phyloP scores from a whole-genome alignment of 2,888 invertebrate genomes.

The Tetranychus truncatus region DNA sequence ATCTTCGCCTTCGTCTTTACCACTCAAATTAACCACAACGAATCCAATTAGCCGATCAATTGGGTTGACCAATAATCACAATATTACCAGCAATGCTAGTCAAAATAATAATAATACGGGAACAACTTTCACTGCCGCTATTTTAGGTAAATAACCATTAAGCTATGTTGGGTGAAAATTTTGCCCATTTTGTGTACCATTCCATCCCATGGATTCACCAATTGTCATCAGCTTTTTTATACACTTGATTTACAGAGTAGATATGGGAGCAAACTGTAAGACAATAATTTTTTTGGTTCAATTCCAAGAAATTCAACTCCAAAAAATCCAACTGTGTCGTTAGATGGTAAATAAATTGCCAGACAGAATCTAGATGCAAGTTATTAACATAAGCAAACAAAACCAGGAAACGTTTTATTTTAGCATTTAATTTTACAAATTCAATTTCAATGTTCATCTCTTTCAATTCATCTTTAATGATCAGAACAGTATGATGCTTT shows the following conservation, averaged over 20 bases:
- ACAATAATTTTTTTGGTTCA: background rate
- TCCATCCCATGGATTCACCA: no score
- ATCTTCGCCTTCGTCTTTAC: background rate
- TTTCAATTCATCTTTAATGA: no score
- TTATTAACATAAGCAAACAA: background rate
- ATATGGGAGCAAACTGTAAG: background rate
- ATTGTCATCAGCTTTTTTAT: no score
- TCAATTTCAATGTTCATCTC: no score
- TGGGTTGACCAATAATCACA: background rate
- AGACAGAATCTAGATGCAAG: background rate
- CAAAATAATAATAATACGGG: background rate
- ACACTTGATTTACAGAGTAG: background rate
- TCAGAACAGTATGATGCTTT: no score
- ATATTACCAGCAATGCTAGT: no score
- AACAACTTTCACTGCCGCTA: constrained; percentile 1
- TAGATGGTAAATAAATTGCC: background rate
- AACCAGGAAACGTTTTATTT: no score
- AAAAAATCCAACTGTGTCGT: background rate
- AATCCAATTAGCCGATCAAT: background rate
- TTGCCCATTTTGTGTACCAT: background rate
- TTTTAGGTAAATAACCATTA: background rate
- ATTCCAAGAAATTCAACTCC: background rate
- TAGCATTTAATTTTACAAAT: no score
- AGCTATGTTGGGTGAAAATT: background rate
- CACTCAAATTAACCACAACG: constrained; percentile 2